Evolutionary conservation across 1,140 invertebrate species (phyloP), one percentile per base, ranked within the genome.

Genomic region (Aradophagus sp.): DNA sequence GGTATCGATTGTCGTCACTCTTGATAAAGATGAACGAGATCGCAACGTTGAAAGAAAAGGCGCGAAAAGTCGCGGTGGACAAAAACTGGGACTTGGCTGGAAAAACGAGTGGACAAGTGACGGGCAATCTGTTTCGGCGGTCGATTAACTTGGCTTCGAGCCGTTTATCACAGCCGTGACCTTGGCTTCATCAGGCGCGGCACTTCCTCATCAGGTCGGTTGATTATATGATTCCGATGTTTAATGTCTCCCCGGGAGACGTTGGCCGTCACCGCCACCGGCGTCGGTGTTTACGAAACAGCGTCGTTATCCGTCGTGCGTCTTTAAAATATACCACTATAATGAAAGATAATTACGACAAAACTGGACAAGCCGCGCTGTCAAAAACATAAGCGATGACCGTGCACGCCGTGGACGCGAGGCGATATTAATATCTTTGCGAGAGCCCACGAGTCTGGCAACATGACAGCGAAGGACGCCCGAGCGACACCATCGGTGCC

Each of bases 281-380:
- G 50, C 62, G 11, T 29, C 41, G 45, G 19, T 15, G n/a, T 16
- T 59, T 39, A 35, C 23, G 13, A 48, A 53, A 41, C 26, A 6
- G 29, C 56, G 23, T 61, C 66, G 50, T 62, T 61, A 56, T 48
- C 42, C 50, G 50, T 48, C 42, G 42, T 31, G 11, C 14, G 42
- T 34, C 29, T 59, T 58, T 50, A 59, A 67, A 55, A 53, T 68
- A 61, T 52, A 58, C 52, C 52, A 58, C 55, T 36, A 41, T 55
- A 68, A 68, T 61, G 34, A 61, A 68, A 61, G 48, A 68, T 53
- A 68, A 68, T 68, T 68, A 68, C 65, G 34, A 38, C 16, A 56
- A 68, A 68, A 68, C 59, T 26, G 41, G 45, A 56, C 32, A 47
- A 61, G 32, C 32, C 27, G 47, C 13, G 41, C 55, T 68, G 65